A percentile compares a stretch with the other conserved stretches of the same genome.
Evolutionary conservation across 2,888 invertebrate genomes (phyloP).

Genomic region (Achlya flavicornis): DNA sequence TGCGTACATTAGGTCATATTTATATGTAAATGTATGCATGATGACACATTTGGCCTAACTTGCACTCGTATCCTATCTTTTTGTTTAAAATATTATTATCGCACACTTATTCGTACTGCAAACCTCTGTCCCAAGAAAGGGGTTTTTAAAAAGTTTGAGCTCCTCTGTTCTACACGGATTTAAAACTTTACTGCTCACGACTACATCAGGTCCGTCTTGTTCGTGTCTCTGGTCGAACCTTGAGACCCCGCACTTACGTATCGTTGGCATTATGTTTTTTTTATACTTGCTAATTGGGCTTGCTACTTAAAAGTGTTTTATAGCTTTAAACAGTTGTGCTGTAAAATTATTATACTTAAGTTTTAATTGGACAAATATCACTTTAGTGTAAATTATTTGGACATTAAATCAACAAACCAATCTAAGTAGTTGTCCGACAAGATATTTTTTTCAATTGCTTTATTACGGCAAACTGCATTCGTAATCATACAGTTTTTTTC

Average conservation of each 20-base stretch:
- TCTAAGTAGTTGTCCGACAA: not conserved
- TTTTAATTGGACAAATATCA: not conserved
- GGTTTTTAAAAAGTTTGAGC: not conserved
- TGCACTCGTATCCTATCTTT: too few species aligned
- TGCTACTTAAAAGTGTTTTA: slow-evolving; percentile 10
- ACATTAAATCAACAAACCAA: not conserved
- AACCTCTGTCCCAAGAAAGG: not conserved
- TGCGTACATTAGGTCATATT: too few species aligned
- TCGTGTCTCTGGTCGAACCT: slow-evolving; percentile 21
- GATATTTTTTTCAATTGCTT: not conserved
- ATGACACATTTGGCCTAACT: too few species aligned
- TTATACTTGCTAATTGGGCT: slow-evolving; percentile 6
- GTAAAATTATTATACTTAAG: not conserved
- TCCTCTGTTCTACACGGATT: slow-evolving; percentile 20
- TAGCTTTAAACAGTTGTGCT: not conserved
- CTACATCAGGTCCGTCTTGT: slow-evolving; percentile 23
- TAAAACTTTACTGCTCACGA: slow-evolving; percentile 25
- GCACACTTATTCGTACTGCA: not conserved
- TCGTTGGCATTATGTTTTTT: slow-evolving; percentile 13
- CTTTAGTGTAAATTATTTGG: not conserved
- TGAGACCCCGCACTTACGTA: slow-evolving; percentile 21
- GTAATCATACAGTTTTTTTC: not conserved
- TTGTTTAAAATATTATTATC: not conserved
- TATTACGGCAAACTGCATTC: not conserved
- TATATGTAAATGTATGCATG: too few species aligned